Evolutionary conservation across 2,113 vertebrate genomes (phyloP).

Genomic region (Perca schrenkii): DNA sequence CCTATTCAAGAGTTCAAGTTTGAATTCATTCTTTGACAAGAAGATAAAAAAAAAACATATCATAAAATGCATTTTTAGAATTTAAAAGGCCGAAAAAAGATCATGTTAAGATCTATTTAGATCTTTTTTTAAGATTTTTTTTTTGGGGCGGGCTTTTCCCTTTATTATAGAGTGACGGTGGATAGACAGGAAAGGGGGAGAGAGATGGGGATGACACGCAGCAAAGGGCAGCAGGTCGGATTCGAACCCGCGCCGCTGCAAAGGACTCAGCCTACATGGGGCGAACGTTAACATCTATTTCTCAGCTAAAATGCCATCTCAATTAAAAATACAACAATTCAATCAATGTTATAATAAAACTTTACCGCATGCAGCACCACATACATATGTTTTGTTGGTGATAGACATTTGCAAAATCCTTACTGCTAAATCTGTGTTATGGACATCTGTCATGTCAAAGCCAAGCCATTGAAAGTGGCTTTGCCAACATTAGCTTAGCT

Average conservation of each 20-base stretch:
- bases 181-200: too few relatives aligned
- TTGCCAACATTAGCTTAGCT: too few relatives aligned
- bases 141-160: too few relatives aligned
- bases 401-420: not conserved
- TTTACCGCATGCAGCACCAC: not conserved
- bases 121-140: not conserved
- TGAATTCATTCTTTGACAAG: not conserved
- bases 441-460: not conserved
- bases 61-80: not conserved
- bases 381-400: not conserved
- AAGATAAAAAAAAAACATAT: slow-evolving; percentile 5
- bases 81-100: not conserved
- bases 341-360: not conserved
- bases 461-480: not conserved
- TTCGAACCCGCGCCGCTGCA: too few relatives aligned
- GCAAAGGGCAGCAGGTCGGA: too few relatives aligned
- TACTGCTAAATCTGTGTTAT: not conserved
- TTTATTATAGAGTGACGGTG: too few relatives aligned
- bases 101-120: not conserved
- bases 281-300: not conserved
- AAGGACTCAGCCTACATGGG: too few relatives aligned
- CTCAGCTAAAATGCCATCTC: not conserved
- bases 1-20: too few relatives aligned
- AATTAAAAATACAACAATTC: too few relatives aligned
- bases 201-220: too few relatives aligned